phyloP scores from a whole-genome alignment of 2,797 vertebrate genomes.

The Dermochelys coriacea region DNA sequence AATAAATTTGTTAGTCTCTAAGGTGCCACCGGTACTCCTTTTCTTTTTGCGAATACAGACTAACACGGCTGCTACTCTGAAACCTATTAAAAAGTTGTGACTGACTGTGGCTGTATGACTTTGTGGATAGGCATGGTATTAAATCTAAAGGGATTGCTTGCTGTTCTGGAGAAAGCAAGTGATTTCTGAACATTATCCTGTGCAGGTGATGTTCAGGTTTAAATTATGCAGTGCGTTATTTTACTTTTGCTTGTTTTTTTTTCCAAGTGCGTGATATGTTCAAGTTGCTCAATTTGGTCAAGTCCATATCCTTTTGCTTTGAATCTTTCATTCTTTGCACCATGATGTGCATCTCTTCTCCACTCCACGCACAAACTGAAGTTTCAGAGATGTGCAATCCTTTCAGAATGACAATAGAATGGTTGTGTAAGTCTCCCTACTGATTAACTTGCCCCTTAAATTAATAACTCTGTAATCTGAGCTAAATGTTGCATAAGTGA shows the following conservation, averaged over 20 bases:
- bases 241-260: neutral
- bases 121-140: neutral
- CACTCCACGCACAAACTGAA: neutral
- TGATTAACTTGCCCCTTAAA: neutral
- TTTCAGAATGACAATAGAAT: neutral
- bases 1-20: too few relatives aligned
- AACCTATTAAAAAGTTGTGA: neutral
- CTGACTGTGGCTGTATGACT: slow-evolving; percentile 11
- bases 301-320: neutral
- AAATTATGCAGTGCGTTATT: neutral
- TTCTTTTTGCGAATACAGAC: too few relatives aligned
- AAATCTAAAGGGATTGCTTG: neutral
- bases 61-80: too few relatives aligned
- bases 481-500: neutral
- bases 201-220: neutral
- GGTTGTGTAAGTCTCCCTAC: neutral
- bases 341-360: fast-evolving
- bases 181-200: neutral
- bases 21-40: too few relatives aligned
- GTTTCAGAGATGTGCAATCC: neutral
- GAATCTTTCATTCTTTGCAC: neutral
- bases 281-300: neutral
- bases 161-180: slow-evolving; percentile 12
- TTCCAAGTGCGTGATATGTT: neutral
- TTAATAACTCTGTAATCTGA: neutral